Evolutionary conservation across 2,888 invertebrate species (phyloP), one percentile per base, ranked within the genome.

Genomic region (Epinotia bilunana): DNA sequence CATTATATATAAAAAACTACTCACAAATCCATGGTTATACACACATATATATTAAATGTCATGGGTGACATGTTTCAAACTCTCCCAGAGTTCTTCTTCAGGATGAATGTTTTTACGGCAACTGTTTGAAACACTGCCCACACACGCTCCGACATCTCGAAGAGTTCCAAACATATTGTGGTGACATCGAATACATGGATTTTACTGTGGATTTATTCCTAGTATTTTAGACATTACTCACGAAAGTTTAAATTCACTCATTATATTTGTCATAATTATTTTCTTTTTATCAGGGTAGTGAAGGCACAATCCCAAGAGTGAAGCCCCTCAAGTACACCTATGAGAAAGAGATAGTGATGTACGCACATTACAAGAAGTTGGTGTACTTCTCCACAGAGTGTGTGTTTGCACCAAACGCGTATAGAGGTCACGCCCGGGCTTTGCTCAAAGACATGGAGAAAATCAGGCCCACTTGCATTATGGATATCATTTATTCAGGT

Each of bases 291-390:
- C 84, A 96, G 96, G 96, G 96, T 79, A 95, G 95, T 82, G 97
- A 97, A 84, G 98, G 97, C 78, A 95, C 97, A 12, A 97, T 99
- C 83, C 98, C 98, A 1, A 95, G 99, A 81, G 98, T 98, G 20
- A 99, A 99, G 86, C 99, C 99, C 0, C 95, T 99, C 58, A 99
- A 99, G 87, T 99, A 99, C 87, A 97, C 98, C 0, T 99, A 99
- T 88, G 99, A 99, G 89, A 99, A 99, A 86, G 99, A 99, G 94
- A 99, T 99, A 86, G 99, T 99, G 0, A 98, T 99, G 98, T 99
- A 99, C 92, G 99, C 99, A 0, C 98, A 99, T 88, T 99, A 98
- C 88, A 98, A 98, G 87, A 97, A 98, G 85, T 92, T 99, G 43
- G 97, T 99, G 11, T 99, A 99, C 88, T 99, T 99, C 91, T 99